Percentiles rank a stretch among this genome's conserved stretches.
phyloP scores from a whole-genome alignment of 2,113 vertebrate species.

The Rissa tridactyla region DNA sequence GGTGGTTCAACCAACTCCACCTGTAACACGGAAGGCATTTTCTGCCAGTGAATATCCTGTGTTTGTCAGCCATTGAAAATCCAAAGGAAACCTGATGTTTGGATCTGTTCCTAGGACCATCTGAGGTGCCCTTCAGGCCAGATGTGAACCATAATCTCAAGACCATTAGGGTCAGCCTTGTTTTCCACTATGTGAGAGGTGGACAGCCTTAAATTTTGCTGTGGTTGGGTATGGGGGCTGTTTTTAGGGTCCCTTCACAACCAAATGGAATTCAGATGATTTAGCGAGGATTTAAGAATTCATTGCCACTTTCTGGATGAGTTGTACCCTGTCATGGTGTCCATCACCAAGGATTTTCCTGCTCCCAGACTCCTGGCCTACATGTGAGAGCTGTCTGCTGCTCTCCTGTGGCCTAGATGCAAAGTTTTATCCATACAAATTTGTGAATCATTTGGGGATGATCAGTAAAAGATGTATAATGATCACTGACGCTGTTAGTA shows the following conservation, averaged over 20 bases:
- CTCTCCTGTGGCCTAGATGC: not conserved
- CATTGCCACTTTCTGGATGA: not conserved
- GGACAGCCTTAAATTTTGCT: not conserved
- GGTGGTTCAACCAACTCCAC: not conserved
- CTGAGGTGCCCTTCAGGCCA: not conserved
- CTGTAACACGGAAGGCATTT: not conserved
- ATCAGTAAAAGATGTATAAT: not conserved
- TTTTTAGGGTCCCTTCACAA: not conserved
- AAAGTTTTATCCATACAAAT: not conserved
- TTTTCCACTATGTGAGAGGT: not conserved
- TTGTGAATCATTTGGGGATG: not conserved
- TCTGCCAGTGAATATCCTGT: not conserved
- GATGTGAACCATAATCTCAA: not conserved
- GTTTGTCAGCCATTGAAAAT: not conserved
- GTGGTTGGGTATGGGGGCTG: not conserved
- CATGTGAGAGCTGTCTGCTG: rapidly evolving
- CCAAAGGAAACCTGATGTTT: not conserved
- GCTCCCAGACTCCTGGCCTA: not conserved
- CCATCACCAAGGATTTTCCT: not conserved
- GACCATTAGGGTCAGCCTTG: not conserved
- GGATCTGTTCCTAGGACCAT: not conserved
- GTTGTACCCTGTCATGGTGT: not conserved
- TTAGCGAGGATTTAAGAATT: not conserved
- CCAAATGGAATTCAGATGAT: not conserved
- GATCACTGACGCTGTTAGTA: not conserved